Conservation (phyloP, 2,113 vertebrate genomes). For the Oxygymnocypris stewartii region DNA sequence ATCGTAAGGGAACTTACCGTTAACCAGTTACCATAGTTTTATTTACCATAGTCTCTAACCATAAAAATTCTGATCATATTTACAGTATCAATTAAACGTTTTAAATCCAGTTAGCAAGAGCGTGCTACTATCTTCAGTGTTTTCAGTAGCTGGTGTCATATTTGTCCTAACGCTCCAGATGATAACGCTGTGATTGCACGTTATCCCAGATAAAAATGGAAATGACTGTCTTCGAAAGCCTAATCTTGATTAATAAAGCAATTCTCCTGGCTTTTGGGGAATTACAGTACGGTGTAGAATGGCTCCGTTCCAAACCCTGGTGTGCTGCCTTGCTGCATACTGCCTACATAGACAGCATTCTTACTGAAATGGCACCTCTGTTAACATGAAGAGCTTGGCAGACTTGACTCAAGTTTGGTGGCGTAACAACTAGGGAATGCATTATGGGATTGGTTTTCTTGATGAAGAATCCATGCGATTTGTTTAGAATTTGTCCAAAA, state of each 20-base stretch:
- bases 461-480: background rate
- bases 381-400: background rate
- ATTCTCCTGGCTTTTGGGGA: background rate
- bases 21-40: too few species aligned
- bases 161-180: background rate
- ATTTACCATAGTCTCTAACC: too few species aligned
- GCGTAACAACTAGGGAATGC: background rate
- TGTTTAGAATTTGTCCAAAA: background rate
- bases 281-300: background rate
- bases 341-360: background rate
- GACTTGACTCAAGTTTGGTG: background rate
- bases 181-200: background rate
- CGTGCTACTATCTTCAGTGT: background rate
- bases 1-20: too few species aligned
- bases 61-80: too few species aligned
- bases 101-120: background rate
- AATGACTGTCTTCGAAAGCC: background rate
- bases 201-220: conserved; percentile 15
- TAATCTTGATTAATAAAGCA: background rate
- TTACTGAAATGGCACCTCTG: background rate
- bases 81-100: background rate
- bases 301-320: background rate
- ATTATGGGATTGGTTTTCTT: background rate
- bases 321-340: background rate
- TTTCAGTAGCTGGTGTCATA: background rate